Conservation (phyloP, 2,113 vertebrate genomes). For the Hystrix brachyura region DNA sequence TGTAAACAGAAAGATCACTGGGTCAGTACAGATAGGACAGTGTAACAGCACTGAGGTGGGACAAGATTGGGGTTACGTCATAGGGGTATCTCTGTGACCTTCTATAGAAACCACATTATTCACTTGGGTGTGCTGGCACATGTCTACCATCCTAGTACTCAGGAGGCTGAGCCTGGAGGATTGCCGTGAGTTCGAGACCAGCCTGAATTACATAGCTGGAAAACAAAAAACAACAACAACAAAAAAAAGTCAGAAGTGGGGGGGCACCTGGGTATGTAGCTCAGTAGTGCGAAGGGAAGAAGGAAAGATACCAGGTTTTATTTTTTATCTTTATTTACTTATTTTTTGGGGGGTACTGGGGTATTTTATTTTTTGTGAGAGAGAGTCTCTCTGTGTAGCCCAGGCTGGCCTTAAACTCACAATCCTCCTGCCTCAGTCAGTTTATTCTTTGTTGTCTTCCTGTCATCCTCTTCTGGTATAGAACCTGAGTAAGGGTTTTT, state of each 20-base stretch:
- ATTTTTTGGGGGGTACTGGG: too few species aligned
- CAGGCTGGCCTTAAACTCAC: not conserved
- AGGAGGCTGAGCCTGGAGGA: not conserved
- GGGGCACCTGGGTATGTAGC: not conserved
- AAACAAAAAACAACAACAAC: too few species aligned
- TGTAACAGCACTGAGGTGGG: not conserved
- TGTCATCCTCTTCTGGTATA: not conserved
- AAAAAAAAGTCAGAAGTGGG: not conserved
- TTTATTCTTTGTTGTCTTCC: not conserved
- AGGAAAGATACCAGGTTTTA: not conserved
- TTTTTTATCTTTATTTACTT: not conserved
- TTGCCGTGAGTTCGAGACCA: not conserved
- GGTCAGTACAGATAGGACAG: not conserved
- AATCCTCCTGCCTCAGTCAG: not conserved
- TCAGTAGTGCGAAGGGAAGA: not conserved
- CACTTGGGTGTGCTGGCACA: not conserved
- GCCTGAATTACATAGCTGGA: not conserved
- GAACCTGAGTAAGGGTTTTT: conserved; percentile 37
- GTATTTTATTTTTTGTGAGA: not conserved
- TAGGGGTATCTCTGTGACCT: not conserved
- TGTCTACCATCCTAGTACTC: not conserved
- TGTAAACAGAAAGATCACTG: not conserved
- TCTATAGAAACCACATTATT: not conserved
- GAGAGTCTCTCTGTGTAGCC: not conserved
- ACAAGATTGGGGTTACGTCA: not conserved